Evolutionary conservation across 2,113 vertebrate species (phyloP), one percentile per base, ranked within the genome.

Genomic region (Acanthisitta chloris): DNA sequence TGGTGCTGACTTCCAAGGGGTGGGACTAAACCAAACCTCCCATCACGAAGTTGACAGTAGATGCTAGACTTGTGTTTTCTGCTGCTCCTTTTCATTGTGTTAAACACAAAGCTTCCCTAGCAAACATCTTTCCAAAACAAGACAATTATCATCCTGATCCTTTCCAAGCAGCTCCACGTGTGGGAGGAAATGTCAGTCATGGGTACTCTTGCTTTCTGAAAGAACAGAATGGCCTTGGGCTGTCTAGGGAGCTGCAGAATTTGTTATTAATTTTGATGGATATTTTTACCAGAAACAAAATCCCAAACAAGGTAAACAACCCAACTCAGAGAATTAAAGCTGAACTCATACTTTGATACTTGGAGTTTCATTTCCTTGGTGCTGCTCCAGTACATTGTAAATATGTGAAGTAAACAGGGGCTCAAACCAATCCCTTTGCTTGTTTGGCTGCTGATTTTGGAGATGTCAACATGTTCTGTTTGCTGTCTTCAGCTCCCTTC

Each of bases 91-190:
- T 55, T 78, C 1, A 0, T 33, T 24, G 51, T 6, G 11, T 67
- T 90, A 54, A 86, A 62, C 5, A 1, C 80, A 82, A 86, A 90
- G 46, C 57, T 87, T 71, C 73, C n/a, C 9, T 14, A 48, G 51
- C 80, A 96, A 90, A 71, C 61, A 61, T n/a, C 58, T 59, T 88
- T 77, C 55, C 77, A 48, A 94, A 97, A 90, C 85, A 88, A 86
- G 58, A 33, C 82, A 88, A 94, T 93, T 95, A 80, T 14, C 67
- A 8, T 46, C 46, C 42, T 87, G 57, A 86, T 73, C 42, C 64
- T 81, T 90, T 83, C 3, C 2, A 24, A 76, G 57, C 70, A 67
- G 58, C 54, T 91, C 26, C 7, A 0, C 20, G 40, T 40, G 86
- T 95, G 92, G 86, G 90, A 92, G 71, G 58, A 64, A 64, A 36